Evolutionary conservation across 2,113 vertebrate genomes (phyloP), one percentile per base, ranked within the genome.

Genomic region (Dryoscopus gambensis): DNA sequence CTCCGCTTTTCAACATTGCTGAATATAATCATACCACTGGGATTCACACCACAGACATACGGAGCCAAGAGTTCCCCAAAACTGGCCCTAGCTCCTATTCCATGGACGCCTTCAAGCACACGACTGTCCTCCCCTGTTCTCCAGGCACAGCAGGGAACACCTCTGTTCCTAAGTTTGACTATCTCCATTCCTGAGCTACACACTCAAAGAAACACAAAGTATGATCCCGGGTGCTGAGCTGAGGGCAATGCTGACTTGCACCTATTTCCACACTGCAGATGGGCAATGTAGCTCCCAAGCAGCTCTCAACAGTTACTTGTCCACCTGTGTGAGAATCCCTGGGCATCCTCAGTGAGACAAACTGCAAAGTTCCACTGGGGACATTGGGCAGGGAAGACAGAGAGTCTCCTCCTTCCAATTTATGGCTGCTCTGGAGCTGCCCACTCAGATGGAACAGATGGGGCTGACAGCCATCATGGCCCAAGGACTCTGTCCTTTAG

Each of bases 401-500:
- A 42, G 30, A 52, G 14, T 13, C 13, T 63, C 35, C 87, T 85
- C 37, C 24, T 93, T 35, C 37, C 33, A 39, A 1, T 39, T 68
- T 46, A 59, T 1, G 39, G 77, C 68, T 87, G 47, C 63, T 93
- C 55, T 80, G 47, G 53, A 75, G 52, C 47, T 85, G 52, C 25
- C n/a, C 28, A 7, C 70, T 60, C 23, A 39, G 55, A 50, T 6
- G 10, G 35, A 31, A 60, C 9, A 64, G 50, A 47, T 37, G 17
- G 9, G 39, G 63, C n/a, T 73, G 81, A 80, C 0, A 1, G 60
- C 31, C 60, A 78, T 4, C 0, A 0, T 8, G 28, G 60, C 16
- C 60, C 21, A 74, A 65, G 18, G 52, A 40, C n/a, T 62, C 69
- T 31, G 30, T 40, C 50, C 22, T 55, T 59, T 46, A 77, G 59